phyloP scores from a whole-genome alignment of 2,113 vertebrate species.

The Nesoenas mayeri region DNA sequence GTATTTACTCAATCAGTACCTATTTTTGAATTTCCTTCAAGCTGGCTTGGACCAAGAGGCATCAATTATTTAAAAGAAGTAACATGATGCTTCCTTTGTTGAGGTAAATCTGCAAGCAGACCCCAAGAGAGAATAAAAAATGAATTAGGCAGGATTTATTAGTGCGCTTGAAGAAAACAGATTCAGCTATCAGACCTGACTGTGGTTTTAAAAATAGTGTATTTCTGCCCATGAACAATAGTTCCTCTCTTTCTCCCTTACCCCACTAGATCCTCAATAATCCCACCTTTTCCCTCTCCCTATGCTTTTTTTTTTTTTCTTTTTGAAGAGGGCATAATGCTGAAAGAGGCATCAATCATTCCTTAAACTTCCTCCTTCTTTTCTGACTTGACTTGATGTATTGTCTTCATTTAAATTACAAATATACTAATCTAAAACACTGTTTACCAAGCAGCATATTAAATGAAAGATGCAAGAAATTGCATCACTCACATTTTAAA shows the following conservation, averaged over 20 bases:
- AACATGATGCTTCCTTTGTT: conserved; percentile 99
- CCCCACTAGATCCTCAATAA: conserved; percentile 31
- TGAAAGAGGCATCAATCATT: conserved; percentile 75
- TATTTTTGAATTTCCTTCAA: conserved; percentile 92
- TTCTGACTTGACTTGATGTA: conserved; percentile 77
- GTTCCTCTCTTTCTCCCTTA: conserved; percentile 10
- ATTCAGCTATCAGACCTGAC: conserved; percentile 75
- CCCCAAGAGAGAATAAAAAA: conserved; percentile 97
- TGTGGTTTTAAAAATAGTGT: conserved; percentile 69
- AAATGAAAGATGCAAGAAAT: conserved; percentile 81
- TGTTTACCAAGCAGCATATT: conserved; percentile 83
- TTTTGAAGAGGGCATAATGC: conserved; percentile 47
- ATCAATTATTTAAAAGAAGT: conserved; percentile 99
- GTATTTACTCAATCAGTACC: conserved; percentile 83
- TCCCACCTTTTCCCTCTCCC: background rate
- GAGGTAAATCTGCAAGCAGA: conserved; percentile 94
- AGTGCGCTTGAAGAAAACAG: conserved; percentile 84
- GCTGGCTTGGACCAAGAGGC: conserved; percentile 81
- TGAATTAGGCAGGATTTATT: conserved; percentile 99
- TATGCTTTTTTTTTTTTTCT: background rate
- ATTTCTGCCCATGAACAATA: conserved; percentile 60
- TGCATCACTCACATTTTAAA: conserved; percentile 80
- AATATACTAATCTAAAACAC: conserved; percentile 80
- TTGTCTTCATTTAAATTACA: conserved; percentile 86
- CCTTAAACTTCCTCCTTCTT: conserved; percentile 76